Evolutionary conservation across 2,797 vertebrate genomes (phyloP), one percentile per base, ranked within the genome.

Genomic region (Chaetodon trifasciatus): DNA sequence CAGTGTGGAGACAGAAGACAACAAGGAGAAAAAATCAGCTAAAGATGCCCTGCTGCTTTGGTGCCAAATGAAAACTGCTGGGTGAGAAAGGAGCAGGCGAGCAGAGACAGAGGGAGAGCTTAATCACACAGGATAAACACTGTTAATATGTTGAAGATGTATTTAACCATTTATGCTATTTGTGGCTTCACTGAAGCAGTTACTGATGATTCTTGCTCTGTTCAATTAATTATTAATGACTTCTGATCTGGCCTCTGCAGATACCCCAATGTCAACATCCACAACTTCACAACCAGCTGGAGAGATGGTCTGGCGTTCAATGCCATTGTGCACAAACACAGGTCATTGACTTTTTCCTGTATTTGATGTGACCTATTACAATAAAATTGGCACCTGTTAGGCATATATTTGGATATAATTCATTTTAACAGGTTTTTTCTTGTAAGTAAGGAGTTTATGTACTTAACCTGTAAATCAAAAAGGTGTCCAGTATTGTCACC

Each of bases 201-300:
- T 69, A 28, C 37, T 74, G 28, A 52, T 75, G 40, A 58, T 23
- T 72, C 10, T 19, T 69, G 40, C 49, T 70, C 17, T 81, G 56
- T 35, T 50, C 19, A 46, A 79, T 84, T 86, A 91, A 90, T 89
- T 56, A 91, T 94, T 93, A 76, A 92, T 91, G 50, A 67, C 12
- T 64, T 86, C 16, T 88, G 76, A 82, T 87, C 73, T 88, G 70
- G 39, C 55, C 76, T 84, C 64, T 86, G 42, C 91, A 98, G 97
- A 84, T 98, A 98, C 76, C 97, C 97, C 67, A 98, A 98, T 76
- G 97, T 98, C 91, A 98, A 98, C 52, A 97, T 99, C 70, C 97
- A 98, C 93, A 99, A 99, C 93, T 99, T 98, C 93, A 98, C 97
- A 66, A 98, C 97, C 85, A 98, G 97, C 93, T 99, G 97, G 97